Conservation (phyloP, 2,797 vertebrate genomes). For the Chaetodon trifasciatus region DNA sequence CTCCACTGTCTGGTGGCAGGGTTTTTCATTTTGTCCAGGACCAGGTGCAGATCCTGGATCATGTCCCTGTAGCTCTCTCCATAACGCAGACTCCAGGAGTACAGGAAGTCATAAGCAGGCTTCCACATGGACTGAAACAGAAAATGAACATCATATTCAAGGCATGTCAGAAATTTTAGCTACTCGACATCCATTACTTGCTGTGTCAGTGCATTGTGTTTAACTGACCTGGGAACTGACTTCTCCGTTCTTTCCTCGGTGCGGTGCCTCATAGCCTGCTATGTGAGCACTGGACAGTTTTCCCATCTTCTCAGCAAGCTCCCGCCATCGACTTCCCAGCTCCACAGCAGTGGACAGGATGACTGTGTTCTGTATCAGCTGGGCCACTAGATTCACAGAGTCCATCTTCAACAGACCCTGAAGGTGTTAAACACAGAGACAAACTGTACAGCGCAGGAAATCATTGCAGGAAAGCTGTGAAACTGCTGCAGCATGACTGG, state of each 20-base stretch:
- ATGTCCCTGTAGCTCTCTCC: constrained; percentile 92
- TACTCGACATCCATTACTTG: neutral
- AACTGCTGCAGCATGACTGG: neutral
- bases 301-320: constrained; percentile 91
- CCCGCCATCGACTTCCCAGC: constrained; percentile 92
- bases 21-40: constrained; percentile 96
- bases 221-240: constrained; percentile 88
- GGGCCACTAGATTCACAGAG: constrained; percentile 89
- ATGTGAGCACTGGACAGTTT: constrained; percentile 92
- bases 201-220: neutral
- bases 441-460: neutral
- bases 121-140: constrained; percentile 95
- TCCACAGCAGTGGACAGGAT: constrained; percentile 96
- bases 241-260: constrained; percentile 87
- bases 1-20: constrained; percentile 95
- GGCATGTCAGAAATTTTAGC: neutral
- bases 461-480: neutral
- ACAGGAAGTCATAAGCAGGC: constrained; percentile 97
- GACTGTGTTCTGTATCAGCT: constrained; percentile 92
- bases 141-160: neutral
- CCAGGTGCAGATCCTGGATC: constrained; percentile 94
- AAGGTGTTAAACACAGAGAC: constrained; percentile 39
- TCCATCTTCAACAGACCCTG: constrained; percentile 96
- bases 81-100: constrained; percentile 92
- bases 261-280: constrained; percentile 91